Evolutionary conservation across 2,113 vertebrate species (phyloP).

Genomic region (Tapirus terrestris): DNA sequence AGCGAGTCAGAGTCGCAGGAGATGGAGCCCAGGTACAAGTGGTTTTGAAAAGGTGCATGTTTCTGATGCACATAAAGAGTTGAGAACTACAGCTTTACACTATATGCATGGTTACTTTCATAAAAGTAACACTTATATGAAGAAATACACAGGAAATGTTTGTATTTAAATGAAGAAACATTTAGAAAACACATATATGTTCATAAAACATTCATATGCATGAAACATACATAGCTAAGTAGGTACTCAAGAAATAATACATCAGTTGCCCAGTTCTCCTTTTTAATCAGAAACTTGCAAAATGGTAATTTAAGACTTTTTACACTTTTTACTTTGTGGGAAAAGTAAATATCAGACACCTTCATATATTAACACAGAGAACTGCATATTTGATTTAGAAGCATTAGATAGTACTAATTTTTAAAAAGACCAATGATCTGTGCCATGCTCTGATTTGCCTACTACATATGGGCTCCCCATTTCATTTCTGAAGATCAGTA

Average conservation of each 20-base stretch:
- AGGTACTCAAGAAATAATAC: not conserved
- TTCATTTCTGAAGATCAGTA: not conserved
- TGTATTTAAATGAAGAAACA: not conserved
- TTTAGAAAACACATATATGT: not conserved
- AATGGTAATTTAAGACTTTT: conserved; percentile 18
- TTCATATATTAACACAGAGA: not conserved
- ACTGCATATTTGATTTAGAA: not conserved
- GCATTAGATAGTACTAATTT: not conserved
- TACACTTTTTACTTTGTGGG: not conserved
- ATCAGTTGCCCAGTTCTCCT: not conserved
- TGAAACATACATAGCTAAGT: not conserved
- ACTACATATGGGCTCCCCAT: not conserved
- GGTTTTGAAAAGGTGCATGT: not conserved
- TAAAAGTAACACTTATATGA: conserved; percentile 7
- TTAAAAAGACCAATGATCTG: not conserved
- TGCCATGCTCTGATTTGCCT: not conserved
- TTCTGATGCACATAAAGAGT: not conserved
- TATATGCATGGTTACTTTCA: not conserved
- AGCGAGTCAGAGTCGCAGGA: not conserved
- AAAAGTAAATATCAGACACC: not conserved
- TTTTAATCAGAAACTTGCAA: conserved; percentile 29
- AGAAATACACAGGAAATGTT: not conserved
- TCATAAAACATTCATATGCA: not conserved
- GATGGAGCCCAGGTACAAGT: not conserved
- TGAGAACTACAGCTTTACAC: not conserved